Evolutionary conservation across 2,797 vertebrate species (phyloP).

Genomic region (Australoheros facetus): DNA sequence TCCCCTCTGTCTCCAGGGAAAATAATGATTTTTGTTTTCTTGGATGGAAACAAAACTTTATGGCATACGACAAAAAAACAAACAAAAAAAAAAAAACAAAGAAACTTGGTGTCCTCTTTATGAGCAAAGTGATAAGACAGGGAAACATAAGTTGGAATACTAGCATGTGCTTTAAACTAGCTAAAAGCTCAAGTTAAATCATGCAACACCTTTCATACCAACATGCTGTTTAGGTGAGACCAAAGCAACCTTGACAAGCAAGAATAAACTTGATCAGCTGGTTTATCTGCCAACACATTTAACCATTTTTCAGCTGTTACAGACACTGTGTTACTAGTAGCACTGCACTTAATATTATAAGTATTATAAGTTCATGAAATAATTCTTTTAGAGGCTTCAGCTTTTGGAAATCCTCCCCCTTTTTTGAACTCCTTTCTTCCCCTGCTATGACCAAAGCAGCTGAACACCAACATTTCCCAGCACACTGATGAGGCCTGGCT

Average conservation of each 20-base stretch:
- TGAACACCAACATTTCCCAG: not conserved
- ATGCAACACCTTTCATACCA: not conserved
- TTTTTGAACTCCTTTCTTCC: not conserved
- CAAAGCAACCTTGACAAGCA: not conserved
- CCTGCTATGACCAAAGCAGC: not conserved
- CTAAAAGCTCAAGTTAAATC: too few relatives aligned
- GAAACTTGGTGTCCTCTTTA: not conserved
- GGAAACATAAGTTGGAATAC: not conserved
- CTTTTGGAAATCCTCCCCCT: not conserved
- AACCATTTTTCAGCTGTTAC: not conserved
- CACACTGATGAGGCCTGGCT: not conserved
- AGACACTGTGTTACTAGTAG: not conserved
- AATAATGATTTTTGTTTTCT: not conserved
- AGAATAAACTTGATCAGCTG: not conserved
- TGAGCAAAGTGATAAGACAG: not conserved
- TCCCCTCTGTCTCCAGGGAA: not conserved
- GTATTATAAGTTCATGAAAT: not conserved
- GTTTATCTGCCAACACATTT: not conserved
- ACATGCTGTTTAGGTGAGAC: not conserved
- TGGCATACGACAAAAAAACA: not conserved
- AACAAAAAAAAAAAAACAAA: accelerated
- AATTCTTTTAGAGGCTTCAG: not conserved
- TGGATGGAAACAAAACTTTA: not conserved
- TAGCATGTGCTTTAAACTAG: not conserved
- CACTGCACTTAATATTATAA: not conserved